phyloP scores from a whole-genome alignment of 2,113 vertebrate genomes.

The Carettochelys insculpta region DNA sequence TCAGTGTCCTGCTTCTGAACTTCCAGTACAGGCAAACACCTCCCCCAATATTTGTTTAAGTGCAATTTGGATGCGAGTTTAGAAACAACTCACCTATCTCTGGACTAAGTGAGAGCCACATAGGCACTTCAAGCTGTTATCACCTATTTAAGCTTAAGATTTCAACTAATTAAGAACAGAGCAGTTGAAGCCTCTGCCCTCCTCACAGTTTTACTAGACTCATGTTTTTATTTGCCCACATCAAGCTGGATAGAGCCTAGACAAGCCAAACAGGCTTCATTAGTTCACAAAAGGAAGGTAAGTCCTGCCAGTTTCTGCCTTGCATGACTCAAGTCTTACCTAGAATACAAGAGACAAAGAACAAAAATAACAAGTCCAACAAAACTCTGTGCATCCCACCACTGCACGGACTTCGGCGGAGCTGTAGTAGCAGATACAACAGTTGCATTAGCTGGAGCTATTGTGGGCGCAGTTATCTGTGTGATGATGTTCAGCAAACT shows the following conservation, averaged over 20 bases:
- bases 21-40: background rate
- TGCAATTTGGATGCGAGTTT: background rate
- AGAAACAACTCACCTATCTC: background rate
- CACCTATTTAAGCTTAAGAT: background rate
- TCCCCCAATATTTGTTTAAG: background rate
- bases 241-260: background rate
- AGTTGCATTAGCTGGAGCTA: conserved; percentile 76
- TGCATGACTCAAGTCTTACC: conserved; percentile 74
- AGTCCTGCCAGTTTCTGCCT: background rate
- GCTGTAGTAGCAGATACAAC: conserved; percentile 65
- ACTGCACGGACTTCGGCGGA: conserved; percentile 78
- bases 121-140: background rate
- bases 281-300: background rate
- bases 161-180: background rate
- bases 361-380: conserved; percentile 86
- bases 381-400: conserved; percentile 87
- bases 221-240: background rate
- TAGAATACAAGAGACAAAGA: conserved; percentile 92
- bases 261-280: background rate
- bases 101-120: background rate
- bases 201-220: background rate
- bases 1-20: background rate
- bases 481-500: conserved; percentile 87
- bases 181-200: background rate
- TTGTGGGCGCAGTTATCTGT: conserved; percentile 76